A percentile compares a stretch with the other conserved stretches of the same genome.
phyloP scores from a whole-genome alignment of 2,113 vertebrate genomes.

The Alaudala cheleensis region DNA sequence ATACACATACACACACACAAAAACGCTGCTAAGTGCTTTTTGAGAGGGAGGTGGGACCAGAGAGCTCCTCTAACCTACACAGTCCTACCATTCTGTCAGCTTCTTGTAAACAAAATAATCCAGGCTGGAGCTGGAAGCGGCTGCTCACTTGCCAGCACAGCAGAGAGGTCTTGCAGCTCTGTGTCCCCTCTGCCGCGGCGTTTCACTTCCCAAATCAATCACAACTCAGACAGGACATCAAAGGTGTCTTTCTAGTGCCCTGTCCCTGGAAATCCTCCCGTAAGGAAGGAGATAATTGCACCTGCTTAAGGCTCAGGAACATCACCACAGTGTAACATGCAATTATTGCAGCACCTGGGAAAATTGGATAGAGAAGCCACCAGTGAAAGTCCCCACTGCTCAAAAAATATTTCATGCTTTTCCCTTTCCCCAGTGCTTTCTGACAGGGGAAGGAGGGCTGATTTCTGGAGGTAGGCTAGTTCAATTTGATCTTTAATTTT shows the following conservation, averaged over 20 bases:
- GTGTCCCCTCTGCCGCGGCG: not conserved
- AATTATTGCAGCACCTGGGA: not conserved
- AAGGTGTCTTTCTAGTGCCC: not conserved
- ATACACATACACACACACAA: not conserved
- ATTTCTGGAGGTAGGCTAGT: not conserved
- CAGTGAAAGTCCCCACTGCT: not conserved
- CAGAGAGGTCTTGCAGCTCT: not conserved
- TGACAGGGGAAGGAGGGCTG: not conserved
- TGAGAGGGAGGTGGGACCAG: not conserved
- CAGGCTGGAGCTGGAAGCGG: not conserved
- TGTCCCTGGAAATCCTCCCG: not conserved
- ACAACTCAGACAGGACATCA: not conserved
- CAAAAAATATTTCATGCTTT: not conserved
- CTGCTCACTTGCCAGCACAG: not conserved
- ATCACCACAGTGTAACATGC: rapidly evolving
- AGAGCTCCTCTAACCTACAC: constrained; percentile 15
- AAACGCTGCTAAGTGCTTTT: not conserved
- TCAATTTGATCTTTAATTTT: not conserved
- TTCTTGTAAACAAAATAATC: not conserved
- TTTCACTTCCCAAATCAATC: not conserved
- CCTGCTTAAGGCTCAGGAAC: not conserved
- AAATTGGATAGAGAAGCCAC: not conserved
- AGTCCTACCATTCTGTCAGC: not conserved
- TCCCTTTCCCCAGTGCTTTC: not conserved
- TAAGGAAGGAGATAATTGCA: not conserved